Conservation (phyloP, 2,113 vertebrate species). For the Danionella cerebrum region DNA sequence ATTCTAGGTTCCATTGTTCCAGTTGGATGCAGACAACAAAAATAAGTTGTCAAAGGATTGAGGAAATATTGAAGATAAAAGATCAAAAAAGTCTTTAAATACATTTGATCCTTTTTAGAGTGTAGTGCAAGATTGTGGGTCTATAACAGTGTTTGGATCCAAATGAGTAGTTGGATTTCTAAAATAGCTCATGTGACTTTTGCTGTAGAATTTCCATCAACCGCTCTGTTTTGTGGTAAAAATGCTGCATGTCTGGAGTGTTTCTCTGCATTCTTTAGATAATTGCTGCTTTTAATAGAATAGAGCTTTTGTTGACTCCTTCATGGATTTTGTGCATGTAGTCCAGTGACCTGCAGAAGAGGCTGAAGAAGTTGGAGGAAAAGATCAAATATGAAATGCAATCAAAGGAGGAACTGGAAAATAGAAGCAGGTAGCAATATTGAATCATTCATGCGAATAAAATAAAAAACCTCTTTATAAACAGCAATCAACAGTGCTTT, state of each 20-base stretch:
- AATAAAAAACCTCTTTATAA: too few relatives aligned
- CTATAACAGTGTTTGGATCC: neutral
- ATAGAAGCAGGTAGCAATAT: conserved; percentile 83
- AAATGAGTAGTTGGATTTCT: neutral
- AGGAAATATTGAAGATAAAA: too few relatives aligned
- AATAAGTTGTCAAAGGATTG: too few relatives aligned
- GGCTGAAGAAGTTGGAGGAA: conserved; percentile 77
- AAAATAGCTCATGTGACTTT: conserved; percentile 6
- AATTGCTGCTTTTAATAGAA: neutral
- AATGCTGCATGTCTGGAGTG: neutral
- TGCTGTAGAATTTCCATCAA: conserved; percentile 1
- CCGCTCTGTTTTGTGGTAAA: neutral
- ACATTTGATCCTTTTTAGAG: too few relatives aligned
- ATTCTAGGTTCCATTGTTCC: too few relatives aligned
- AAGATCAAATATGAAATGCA: conserved; percentile 82
- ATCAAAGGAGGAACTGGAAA: conserved; percentile 88
- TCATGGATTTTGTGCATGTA: conserved; percentile 11
- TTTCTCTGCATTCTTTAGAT: neutral
- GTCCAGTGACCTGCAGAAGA: conserved; percentile 78
- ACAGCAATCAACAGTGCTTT: conserved; percentile 35
- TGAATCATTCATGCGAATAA: neutral
- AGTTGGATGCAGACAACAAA: too few relatives aligned
- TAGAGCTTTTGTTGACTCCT: neutral
- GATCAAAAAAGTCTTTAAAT: too few relatives aligned
- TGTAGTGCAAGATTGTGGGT: neutral